These are phyloP conservation scores for Chrysocyon brachyurus DNA, from an alignment of 2,797 vertebrate genomes.

Conservation along the genomic window DNA sequence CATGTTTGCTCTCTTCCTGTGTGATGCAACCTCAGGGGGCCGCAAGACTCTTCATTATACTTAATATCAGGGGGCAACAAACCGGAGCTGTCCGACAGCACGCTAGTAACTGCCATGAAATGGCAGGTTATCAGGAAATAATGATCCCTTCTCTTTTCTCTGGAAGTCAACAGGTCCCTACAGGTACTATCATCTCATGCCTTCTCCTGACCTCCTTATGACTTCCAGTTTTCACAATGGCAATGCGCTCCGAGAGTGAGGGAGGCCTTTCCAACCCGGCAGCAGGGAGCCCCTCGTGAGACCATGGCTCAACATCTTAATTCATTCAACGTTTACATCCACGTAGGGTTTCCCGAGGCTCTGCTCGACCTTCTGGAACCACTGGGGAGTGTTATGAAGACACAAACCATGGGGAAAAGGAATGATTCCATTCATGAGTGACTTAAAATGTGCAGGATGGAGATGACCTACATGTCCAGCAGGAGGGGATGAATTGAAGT, in stretches of 20 bases:
- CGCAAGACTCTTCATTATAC: background rate
- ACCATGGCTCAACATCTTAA: background rate
- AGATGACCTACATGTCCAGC: background rate
- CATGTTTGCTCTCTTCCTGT: background rate
- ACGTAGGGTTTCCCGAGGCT: accelerated
- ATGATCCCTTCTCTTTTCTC: constrained; percentile 17
- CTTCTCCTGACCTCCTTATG: constrained; percentile 28
- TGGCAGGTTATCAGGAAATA: constrained; percentile 68
- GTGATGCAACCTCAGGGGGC: background rate
- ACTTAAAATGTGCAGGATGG: background rate
- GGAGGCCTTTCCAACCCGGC: background rate
- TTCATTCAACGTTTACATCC: background rate
- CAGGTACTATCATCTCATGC: background rate
- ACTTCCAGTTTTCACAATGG: background rate
- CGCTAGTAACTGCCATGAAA: constrained; percentile 29
- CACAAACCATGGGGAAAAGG: accelerated
- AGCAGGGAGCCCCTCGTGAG: accelerated
- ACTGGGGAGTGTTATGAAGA: background rate
- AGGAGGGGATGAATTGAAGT: background rate
- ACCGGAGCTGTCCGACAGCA: accelerated
- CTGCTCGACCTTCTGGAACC: background rate
- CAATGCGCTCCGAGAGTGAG: background rate
- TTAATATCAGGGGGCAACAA: background rate
- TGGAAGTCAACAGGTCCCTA: constrained; percentile 20
- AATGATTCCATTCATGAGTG: background rate